Percentiles rank a stretch among this genome's conserved stretches.
Evolutionary conservation across 2,797 vertebrate species (phyloP).

Genomic region (Sebastes reedi): DNA sequence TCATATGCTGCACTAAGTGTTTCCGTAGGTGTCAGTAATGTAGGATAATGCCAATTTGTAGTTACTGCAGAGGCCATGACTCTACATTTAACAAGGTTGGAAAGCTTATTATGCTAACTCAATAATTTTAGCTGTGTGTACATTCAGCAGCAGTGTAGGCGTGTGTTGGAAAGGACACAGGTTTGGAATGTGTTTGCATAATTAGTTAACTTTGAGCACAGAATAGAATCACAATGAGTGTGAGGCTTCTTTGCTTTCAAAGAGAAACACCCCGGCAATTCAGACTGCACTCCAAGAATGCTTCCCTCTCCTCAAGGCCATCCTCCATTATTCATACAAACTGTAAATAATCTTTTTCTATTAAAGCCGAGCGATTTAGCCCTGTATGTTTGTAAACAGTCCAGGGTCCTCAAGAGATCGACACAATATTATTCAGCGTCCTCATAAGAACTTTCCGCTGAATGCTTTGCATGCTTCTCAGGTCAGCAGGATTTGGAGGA

Average conservation of each 20-base stretch:
- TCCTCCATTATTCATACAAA: conserved; percentile 31
- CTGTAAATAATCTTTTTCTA: conserved; percentile 22
- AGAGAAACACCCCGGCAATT: conserved; percentile 1
- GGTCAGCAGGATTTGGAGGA: conserved; percentile 2
- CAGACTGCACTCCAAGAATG: conserved; percentile 4
- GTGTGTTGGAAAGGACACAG: background rate
- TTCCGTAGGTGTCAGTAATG: conserved; percentile 19
- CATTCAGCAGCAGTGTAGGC: background rate
- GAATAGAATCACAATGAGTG: background rate
- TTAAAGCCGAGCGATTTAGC: background rate
- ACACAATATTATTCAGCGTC: conserved; percentile 2
- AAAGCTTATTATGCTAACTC: conserved; percentile 28
- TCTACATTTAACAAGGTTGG: conserved; percentile 24
- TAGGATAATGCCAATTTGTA: conserved; percentile 17
- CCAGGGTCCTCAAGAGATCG: background rate
- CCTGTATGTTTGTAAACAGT: conserved; percentile 4
- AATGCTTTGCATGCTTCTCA: conserved; percentile 5
- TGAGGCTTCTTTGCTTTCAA: conserved; percentile 16
- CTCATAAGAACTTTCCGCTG: background rate
- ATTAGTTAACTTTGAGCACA: conserved; percentile 7
- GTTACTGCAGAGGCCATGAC: background rate
- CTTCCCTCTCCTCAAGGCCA: conserved; percentile 29
- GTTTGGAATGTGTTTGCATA: conserved; percentile 13
- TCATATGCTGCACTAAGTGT: conserved; percentile 26
- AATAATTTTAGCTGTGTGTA: background rate